These are phyloP conservation scores for Glaucidium brasilianum DNA, from an alignment of 2,113 vertebrate genomes.

Conservation along the genomic window DNA sequence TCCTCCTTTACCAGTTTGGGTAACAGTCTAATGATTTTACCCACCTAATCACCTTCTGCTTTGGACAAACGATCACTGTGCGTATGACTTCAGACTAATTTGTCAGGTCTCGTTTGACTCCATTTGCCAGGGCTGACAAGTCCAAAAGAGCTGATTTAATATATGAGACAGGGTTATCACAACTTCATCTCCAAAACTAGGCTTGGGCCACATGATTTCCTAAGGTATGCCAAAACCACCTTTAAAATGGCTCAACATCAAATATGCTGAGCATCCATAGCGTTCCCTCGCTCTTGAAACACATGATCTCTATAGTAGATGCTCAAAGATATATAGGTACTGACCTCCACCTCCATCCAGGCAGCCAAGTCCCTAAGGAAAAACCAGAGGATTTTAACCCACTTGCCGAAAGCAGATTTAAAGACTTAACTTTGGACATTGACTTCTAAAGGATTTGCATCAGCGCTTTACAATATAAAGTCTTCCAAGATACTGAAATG, in stretches of 20 bases:
- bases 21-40: not conserved
- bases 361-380: not conserved
- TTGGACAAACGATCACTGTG: not conserved
- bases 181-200: constrained; percentile 5
- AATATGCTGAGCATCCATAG: not conserved
- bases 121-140: not conserved
- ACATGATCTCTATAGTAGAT: not conserved
- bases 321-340: not conserved
- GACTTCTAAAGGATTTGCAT: not conserved
- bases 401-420: not conserved
- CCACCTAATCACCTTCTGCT: not conserved
- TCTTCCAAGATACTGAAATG: not conserved
- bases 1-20: not conserved
- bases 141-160: not conserved
- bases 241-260: not conserved
- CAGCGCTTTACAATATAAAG: not conserved
- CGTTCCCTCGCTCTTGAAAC: not conserved
- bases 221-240: not conserved
- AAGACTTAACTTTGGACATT: not conserved
- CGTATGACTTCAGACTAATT: not conserved
- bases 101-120: not conserved
- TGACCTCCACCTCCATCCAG: not conserved
- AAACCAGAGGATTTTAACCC: not conserved
- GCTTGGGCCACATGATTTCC: not conserved
- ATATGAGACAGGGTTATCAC: not conserved